Conservation (phyloP, 37 sponge, comb jelly and placozoan genomes). For the Geodia barretti region DNA sequence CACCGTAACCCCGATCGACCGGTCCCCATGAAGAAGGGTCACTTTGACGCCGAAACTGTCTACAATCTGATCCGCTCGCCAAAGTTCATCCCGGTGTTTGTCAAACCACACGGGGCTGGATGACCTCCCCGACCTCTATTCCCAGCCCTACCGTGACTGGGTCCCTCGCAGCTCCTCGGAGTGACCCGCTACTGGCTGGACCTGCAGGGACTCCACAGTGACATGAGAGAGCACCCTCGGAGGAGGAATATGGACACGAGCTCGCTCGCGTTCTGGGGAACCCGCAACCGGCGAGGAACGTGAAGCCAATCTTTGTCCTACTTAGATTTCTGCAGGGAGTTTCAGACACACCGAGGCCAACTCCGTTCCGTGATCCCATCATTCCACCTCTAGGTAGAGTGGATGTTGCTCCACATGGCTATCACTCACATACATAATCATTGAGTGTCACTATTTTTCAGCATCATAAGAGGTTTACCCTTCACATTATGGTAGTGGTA, state of each 20-base stretch:
- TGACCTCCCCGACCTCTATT: neutral
- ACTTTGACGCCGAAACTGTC: conserved; percentile 1
- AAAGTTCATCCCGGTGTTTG: conserved; percentile 52
- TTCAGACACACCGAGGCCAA: neutral
- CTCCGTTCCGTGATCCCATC: neutral
- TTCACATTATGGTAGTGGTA: too few relatives aligned
- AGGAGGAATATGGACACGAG: neutral
- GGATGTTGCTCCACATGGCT: too few relatives aligned
- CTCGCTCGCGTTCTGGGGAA: neutral
- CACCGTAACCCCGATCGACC: neutral
- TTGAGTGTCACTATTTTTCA: too few relatives aligned
- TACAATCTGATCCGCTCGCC: neutral
- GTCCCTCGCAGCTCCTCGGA: conserved; percentile 1
- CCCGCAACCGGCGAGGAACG: neutral
- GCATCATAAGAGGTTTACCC: too few relatives aligned
- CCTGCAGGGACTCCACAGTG: neutral
- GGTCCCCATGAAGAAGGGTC: conserved; percentile 24
- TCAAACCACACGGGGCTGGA: too few relatives aligned
- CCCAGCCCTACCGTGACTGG: neutral
- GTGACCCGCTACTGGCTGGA: neutral
- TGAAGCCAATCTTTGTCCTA: neutral
- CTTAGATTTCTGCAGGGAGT: conserved; percentile 2
- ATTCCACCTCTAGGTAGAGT: neutral
- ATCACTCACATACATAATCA: too few relatives aligned
- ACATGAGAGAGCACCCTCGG: too few relatives aligned